phyloP scores from a whole-genome alignment of 92 coral and sea anemone genomes.

The Parazoanthus darwini region DNA sequence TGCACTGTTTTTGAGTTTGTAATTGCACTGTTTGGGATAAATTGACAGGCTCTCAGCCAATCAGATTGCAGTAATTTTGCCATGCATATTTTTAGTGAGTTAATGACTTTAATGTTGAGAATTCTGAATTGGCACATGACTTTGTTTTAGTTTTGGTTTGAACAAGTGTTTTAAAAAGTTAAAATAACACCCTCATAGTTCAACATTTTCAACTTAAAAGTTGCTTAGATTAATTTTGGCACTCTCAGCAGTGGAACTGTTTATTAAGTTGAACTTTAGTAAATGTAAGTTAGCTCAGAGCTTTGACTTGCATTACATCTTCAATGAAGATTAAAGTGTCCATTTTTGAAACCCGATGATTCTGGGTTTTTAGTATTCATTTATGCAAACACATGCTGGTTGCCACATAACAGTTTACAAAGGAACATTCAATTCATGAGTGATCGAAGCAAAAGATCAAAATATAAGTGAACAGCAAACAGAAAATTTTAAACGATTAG shows the following conservation, averaged over 20 bases:
- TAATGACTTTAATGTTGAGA: too few relatives aligned
- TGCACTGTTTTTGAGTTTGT: too few relatives aligned
- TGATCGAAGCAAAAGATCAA: constrained; percentile 9
- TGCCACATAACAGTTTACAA: constrained; percentile 10
- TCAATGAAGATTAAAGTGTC: constrained; percentile 12
- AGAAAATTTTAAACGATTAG: constrained; percentile 2
- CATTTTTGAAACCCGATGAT: constrained; percentile 9
- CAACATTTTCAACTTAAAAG: not conserved
- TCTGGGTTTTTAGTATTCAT: constrained; percentile 8
- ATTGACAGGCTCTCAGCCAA: too few relatives aligned
- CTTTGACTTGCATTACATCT: constrained; percentile 12
- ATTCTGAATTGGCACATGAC: too few relatives aligned
- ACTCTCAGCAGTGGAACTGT: constrained; percentile 7
- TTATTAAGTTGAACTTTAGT: not conserved
- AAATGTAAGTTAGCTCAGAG: constrained; percentile 12
- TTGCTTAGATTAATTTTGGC: not conserved
- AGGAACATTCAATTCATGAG: constrained; percentile 9
- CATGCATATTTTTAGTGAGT: too few relatives aligned
- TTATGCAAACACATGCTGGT: constrained; percentile 13
- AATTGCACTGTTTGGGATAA: too few relatives aligned
- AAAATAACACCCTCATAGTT: too few relatives aligned
- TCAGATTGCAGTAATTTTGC: too few relatives aligned
- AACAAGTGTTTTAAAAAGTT: too few relatives aligned
- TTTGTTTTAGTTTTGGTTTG: too few relatives aligned
- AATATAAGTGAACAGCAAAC: constrained; percentile 12